These are phyloP conservation scores for Spheniscus humboldti DNA, from an alignment of 2,797 vertebrate species.

Conservation along the genomic window DNA sequence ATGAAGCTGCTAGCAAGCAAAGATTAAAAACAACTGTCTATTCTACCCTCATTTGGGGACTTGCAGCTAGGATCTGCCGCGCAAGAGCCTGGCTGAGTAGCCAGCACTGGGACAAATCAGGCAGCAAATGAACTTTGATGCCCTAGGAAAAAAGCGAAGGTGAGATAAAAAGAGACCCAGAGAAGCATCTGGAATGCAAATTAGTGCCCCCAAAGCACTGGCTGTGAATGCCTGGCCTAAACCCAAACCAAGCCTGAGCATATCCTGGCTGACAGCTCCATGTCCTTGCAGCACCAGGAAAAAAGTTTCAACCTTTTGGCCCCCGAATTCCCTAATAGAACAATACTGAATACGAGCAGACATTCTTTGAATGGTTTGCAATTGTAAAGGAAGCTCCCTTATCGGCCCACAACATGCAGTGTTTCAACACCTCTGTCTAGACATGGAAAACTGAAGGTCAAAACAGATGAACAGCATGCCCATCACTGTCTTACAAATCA, in stretches of 20 bases:
- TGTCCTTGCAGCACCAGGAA: not conserved
- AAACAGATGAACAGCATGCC: not conserved
- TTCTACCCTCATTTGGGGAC: not conserved
- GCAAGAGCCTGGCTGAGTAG: not conserved
- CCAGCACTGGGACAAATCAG: conserved; percentile 27
- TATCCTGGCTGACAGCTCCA: not conserved
- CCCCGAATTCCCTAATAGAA: not conserved
- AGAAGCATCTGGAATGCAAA: conserved; percentile 34
- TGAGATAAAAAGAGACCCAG: not conserved
- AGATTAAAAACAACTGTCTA: conserved; percentile 14
- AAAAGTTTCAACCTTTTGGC: not conserved
- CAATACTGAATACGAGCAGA: not conserved
- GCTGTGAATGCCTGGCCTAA: conserved; percentile 23
- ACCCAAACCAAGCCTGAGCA: not conserved
- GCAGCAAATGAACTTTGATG: conserved; percentile 35
- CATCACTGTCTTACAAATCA: not conserved
- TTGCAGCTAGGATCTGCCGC: not conserved
- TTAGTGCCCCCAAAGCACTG: not conserved
- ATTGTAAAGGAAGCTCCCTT: not conserved
- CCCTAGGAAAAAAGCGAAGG: not conserved
- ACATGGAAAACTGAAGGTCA: conserved; percentile 10
- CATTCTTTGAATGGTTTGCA: not conserved
- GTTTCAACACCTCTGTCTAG: not conserved
- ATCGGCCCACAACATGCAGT: not conserved
- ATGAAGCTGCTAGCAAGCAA: not conserved